Percentiles rank a stretch among this genome's conserved stretches.
Evolutionary conservation across 2,113 vertebrate species (phyloP).

Genomic region (Lethenteron reissneri): DNA sequence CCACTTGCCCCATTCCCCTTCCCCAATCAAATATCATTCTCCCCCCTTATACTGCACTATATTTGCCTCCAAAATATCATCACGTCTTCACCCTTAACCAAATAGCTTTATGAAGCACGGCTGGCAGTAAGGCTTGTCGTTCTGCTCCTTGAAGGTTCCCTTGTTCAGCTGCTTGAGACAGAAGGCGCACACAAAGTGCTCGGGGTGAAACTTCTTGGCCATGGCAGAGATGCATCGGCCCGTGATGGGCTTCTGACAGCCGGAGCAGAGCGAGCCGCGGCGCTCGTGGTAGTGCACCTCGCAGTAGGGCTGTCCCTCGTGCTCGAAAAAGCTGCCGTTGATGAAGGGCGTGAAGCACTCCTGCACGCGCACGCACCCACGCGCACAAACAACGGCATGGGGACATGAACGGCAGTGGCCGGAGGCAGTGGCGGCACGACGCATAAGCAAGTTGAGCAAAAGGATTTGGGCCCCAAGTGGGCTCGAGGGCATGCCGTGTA

Average conservation of each 20-base stretch:
- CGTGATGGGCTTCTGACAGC: slow-evolving; percentile 58
- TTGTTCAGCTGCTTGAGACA: slow-evolving; percentile 62
- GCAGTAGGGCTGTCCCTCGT: slow-evolving; percentile 53
- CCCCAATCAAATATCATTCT: no score
- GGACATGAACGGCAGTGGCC: neutral
- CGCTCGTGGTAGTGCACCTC: slow-evolving; percentile 64
- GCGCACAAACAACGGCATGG: neutral
- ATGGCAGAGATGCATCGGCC: slow-evolving; percentile 69
- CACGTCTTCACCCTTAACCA: slow-evolving; percentile 14
- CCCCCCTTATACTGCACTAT: no score
- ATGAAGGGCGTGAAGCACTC: slow-evolving; percentile 61
- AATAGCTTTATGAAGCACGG: slow-evolving; percentile 67
- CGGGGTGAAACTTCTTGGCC: slow-evolving; percentile 64
- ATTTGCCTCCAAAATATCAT: no score
- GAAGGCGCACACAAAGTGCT: slow-evolving; percentile 73
- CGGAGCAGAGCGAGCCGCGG: slow-evolving; percentile 55
- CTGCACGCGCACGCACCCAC: slow-evolving; percentile 14
- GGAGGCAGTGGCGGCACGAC: no score
- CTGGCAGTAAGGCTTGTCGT: slow-evolving; percentile 68
- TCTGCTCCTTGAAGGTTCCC: slow-evolving; percentile 71
- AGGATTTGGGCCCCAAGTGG: no score
- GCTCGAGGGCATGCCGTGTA: no score
- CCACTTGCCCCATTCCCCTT: no score
- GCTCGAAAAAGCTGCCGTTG: slow-evolving; percentile 67
- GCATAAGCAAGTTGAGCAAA: no score